Evolutionary conservation across 1,140 invertebrate species (phyloP).

Genomic region (Drosophila sturtevanti): DNA sequence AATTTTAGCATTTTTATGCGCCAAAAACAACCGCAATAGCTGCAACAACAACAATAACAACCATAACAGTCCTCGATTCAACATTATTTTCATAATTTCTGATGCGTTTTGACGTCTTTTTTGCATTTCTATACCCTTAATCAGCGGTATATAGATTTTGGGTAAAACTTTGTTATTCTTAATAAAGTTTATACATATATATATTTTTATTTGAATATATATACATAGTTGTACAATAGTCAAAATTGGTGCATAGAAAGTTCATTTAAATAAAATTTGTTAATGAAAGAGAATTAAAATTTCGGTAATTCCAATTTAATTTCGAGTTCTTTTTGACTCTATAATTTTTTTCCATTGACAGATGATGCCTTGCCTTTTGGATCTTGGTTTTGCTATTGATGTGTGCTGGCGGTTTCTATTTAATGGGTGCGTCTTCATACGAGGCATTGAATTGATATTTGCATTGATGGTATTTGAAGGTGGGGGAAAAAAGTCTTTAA

Average conservation of each 20-base stretch:
- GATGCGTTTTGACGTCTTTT: conserved; percentile 39
- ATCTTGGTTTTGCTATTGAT: conserved; percentile 42
- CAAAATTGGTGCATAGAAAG: no score
- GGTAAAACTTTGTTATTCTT: neutral
- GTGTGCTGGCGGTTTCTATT: conserved; percentile 55
- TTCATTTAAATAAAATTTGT: no score
- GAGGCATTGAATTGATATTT: conserved; percentile 43
- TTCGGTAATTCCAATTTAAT: neutral
- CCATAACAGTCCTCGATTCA: conserved; percentile 16
- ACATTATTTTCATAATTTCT: conserved; percentile 42
- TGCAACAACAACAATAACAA: conserved; percentile 25
- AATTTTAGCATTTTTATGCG: neutral
- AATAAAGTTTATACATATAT: neutral
- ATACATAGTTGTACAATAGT: no score
- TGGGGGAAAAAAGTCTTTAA: conserved; percentile 23
- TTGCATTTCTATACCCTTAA: neutral
- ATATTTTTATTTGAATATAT: no score
- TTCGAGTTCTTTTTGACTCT: conserved; percentile 25
- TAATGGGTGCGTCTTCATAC: conserved; percentile 60
- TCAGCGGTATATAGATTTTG: neutral
- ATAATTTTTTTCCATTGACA: conserved; percentile 28
- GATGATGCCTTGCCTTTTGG: neutral
- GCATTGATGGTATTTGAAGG: conserved; percentile 67
- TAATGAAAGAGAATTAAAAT: neutral
- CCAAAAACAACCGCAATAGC: conserved; percentile 14